These are phyloP conservation scores for Pocillopora damicornis DNA, from an alignment of 64 coral and sea anemone genomes.

Conservation along the genomic window DNA sequence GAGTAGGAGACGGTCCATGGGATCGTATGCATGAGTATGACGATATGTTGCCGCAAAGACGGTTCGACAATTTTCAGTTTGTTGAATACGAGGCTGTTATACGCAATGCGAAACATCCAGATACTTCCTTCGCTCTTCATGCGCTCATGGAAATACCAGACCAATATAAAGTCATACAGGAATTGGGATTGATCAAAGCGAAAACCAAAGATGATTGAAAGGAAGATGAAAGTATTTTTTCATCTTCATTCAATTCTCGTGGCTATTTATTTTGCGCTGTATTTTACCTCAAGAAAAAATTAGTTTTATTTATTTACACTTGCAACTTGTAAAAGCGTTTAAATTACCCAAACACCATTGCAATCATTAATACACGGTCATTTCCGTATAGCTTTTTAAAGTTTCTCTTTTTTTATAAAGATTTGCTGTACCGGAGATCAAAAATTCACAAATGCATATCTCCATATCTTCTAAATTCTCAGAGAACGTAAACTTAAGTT, in stretches of 20 bases:
- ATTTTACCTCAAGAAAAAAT: background rate
- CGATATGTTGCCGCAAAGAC: constrained; percentile 68
- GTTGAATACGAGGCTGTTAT: constrained; percentile 68
- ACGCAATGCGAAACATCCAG: constrained; percentile 62
- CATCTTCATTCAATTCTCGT: background rate
- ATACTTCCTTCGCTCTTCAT: constrained; percentile 78
- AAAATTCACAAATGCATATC: no score
- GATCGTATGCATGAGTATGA: constrained; percentile 95
- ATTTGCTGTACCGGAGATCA: no score
- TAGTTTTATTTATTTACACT: background rate
- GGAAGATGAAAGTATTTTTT: no score
- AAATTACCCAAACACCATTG: no score
- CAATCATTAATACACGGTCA: no score
- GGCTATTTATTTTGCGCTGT: background rate
- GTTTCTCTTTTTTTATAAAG: no score
- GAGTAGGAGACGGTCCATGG: constrained; percentile 98
- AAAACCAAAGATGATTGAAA: background rate
- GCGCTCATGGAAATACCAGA: constrained; percentile 97
- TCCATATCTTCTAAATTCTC: no score
- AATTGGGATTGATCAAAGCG: constrained; percentile 49
- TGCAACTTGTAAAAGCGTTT: background rate
- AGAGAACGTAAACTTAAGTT: no score
- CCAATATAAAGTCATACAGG: constrained; percentile 75
- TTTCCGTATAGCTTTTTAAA: no score
- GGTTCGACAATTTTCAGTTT: constrained; percentile 99